Evolutionary conservation across 2,113 vertebrate genomes (phyloP).

Genomic region (Erythrocercus mccallii): DNA sequence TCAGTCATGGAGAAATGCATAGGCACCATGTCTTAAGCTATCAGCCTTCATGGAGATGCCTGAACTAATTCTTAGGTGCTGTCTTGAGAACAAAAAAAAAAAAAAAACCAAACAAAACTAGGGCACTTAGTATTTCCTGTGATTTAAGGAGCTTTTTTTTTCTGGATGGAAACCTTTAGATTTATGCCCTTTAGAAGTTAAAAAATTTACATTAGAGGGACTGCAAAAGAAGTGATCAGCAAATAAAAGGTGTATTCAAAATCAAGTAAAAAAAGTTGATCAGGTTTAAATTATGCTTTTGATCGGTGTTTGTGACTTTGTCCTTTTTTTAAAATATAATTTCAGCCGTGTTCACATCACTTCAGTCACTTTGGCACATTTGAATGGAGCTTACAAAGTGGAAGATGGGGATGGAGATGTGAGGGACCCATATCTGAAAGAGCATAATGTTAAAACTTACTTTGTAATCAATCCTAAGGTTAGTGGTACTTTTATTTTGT

Average conservation of each 20-base stretch:
- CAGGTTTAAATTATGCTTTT: neutral
- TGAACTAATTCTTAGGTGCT: neutral
- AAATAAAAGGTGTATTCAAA: neutral
- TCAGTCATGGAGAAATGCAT: neutral
- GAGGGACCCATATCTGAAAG: constrained; percentile 93
- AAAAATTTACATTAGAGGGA: neutral
- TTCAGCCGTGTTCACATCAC: constrained; percentile 95
- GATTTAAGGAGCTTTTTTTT: neutral
- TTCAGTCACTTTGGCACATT: constrained; percentile 90
- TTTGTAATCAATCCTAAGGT: constrained; percentile 98
- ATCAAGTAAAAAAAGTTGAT: neutral
- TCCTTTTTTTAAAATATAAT: constrained; percentile 48
- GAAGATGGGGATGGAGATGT: constrained; percentile 92
- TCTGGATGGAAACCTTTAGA: neutral
- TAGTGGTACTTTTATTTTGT: constrained; percentile 30
- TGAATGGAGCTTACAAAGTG: constrained; percentile 93
- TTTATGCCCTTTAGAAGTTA: neutral
- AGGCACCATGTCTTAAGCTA: neutral
- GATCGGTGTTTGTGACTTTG: neutral
- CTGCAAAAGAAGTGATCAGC: neutral
- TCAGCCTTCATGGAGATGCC: neutral
- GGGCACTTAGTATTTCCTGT: neutral
- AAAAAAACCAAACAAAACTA: neutral
- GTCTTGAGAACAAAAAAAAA: neutral
- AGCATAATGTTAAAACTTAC: constrained; percentile 90